Evolutionary conservation across 1,140 invertebrate genomes (phyloP).

Genomic region (Solen grandis): DNA sequence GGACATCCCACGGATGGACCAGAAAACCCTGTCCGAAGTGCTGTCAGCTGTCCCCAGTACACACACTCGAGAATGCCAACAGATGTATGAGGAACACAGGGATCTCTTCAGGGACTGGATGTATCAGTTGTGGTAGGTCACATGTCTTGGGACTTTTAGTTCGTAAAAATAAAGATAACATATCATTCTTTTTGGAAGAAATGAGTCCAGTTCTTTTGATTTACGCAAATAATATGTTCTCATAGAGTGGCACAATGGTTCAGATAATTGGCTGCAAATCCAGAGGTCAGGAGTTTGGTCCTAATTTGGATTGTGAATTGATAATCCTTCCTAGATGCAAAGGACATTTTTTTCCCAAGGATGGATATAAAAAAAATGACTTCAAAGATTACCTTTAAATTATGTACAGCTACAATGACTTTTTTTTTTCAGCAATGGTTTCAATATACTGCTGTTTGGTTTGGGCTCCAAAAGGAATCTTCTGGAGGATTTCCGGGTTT

Average conservation of each 20-base stretch:
- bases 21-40: slow-evolving; percentile 85
- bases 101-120: slow-evolving; percentile 80
- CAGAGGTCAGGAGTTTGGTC: no score
- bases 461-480: slow-evolving; percentile 93
- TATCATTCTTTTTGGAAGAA: background rate
- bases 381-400: no score
- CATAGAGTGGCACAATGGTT: no score
- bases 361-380: no score
- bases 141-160: slow-evolving; percentile 21
- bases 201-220: background rate
- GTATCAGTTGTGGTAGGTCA: slow-evolving; percentile 77
- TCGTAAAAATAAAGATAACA: background rate
- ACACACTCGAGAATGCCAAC: slow-evolving; percentile 75
- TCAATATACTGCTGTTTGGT: slow-evolving; percentile 92
- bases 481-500: slow-evolving; percentile 88
- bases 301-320: no score
- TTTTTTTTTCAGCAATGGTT: slow-evolving; percentile 89
- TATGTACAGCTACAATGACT: no score
- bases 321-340: no score
- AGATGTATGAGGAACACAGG: slow-evolving; percentile 74
- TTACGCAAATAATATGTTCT: no score
- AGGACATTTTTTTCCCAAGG: no score
- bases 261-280: no score
- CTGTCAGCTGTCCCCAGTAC: slow-evolving; percentile 70
- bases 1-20: slow-evolving; percentile 87